Evolutionary conservation across 2,888 invertebrate species (phyloP).

Genomic region (Tenthredo livida): DNA sequence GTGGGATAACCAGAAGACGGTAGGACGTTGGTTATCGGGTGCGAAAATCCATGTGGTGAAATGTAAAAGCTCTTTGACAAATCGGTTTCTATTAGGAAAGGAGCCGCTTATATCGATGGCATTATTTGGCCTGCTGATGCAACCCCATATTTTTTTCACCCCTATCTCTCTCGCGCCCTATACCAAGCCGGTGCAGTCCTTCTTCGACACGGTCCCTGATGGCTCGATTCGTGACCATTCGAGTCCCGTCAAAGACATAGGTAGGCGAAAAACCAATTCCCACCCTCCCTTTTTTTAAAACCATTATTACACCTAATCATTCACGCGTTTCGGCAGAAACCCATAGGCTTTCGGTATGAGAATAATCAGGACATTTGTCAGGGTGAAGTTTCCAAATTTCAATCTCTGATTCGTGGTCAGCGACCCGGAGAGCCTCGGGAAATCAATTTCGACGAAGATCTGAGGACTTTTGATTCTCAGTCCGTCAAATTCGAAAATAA

Average conservation of each 20-base stretch:
- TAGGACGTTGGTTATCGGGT: conserved; percentile 67
- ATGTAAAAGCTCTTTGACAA: conserved; percentile 75
- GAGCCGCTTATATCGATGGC: conserved; percentile 69
- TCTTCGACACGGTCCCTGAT: not conserved
- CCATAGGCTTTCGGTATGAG: not conserved
- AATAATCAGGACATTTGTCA: not conserved
- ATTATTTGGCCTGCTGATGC: conserved; percentile 68
- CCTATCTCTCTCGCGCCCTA: not conserved
- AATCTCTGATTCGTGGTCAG: not conserved
- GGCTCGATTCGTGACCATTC: conserved; percentile 22
- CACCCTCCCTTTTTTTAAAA: not conserved
- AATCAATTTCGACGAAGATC: not conserved
- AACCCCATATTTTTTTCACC: conserved; percentile 56
- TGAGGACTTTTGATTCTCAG: not conserved
- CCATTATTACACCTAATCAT: not conserved
- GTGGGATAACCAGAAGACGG: conserved; percentile 31
- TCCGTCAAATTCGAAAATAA: not conserved
- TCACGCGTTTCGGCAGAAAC: not conserved
- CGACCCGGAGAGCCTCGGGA: not conserved
- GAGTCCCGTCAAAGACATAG: not conserved
- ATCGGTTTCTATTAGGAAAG: conserved; percentile 72
- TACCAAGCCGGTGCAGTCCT: not conserved
- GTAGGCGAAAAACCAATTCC: not conserved
- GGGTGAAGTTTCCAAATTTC: not conserved
- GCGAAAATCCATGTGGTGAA: conserved; percentile 70